Base-by-base conservation (phyloP, 1,140 invertebrate species). In the Drosophila nikananu region DNA sequence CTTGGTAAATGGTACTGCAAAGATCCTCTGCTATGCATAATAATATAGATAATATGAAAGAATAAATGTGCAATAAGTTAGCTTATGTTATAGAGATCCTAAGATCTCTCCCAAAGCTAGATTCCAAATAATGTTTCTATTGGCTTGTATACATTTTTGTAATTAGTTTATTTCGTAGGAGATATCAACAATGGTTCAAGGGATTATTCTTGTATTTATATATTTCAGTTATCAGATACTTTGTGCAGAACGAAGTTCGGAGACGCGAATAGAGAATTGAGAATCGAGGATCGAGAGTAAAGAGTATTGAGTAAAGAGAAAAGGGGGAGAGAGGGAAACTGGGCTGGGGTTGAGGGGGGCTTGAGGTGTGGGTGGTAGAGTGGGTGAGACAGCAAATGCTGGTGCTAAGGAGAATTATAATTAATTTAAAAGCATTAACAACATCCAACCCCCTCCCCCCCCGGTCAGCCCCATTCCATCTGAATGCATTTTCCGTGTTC, bases 351-450 rank as follows among this genome's bases (percentile, higher is more conserved):
- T 17, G 13, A 5, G 42, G 7, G 35, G 15, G n/a, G n/a, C n/a
- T n/a, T n/a, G n/a, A 39, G 27, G 6, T 8, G 27, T 35, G 30
- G n/a, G 49, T 46, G 61, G 19, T 12, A 65, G 25, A 30, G 6
- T 46, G 6, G 17, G 39, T 59, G 7, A 42, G 21, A 58, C 19
- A 35, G 32, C 64, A 57, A 42, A 35, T 15, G 21, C 23, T 25
- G 10, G 46, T 21, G 58, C 21, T 27, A 61, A 73, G 32, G 15
- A 46, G n/a, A 62, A 74, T 39, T 74, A 27, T 15, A 74, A 72
- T 72, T 72, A 72, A 49, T 73, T 74, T 41, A 74, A 74, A 74
- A 74, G 70, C 70, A 74, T 74, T 54, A 62, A 54, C 54, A 73
- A 37, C 39, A 37, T 21, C n/a, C 27, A 21, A 4, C 21, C 3